A percentile compares a stretch with the other conserved stretches of the same genome.
Conservation (phyloP, 2,797 vertebrate species). For the Clarias fuscus region DNA sequence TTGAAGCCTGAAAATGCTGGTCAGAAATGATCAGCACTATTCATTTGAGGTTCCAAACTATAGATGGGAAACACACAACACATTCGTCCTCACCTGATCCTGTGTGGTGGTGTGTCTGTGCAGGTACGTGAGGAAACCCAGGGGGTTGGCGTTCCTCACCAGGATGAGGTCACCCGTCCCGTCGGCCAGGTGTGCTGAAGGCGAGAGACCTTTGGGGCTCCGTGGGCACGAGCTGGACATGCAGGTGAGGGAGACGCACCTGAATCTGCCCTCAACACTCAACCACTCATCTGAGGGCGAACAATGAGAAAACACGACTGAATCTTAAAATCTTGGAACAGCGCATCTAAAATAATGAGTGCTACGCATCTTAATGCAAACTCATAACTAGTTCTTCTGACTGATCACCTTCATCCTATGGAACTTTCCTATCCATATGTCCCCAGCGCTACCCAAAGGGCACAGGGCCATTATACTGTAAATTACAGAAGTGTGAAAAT, state of each 20-base stretch:
- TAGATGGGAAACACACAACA: background rate
- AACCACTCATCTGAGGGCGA: constrained; percentile 68
- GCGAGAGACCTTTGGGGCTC: constrained; percentile 81
- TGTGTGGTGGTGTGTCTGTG: constrained; percentile 78
- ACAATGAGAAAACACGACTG: background rate
- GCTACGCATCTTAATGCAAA: background rate
- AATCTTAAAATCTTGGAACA: background rate
- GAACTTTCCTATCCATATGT: background rate
- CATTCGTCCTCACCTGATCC: constrained; percentile 73
- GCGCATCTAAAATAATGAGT: background rate
- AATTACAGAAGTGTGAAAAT: too few species aligned
- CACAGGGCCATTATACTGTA: too few species aligned
- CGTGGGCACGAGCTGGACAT: constrained; percentile 82
- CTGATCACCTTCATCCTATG: background rate
- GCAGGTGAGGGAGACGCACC: constrained; percentile 79
- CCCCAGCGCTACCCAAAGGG: too few species aligned
- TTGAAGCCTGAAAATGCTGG: background rate
- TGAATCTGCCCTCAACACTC: constrained; percentile 76
- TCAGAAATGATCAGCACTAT: background rate
- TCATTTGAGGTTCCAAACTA: background rate
- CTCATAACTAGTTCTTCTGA: background rate
- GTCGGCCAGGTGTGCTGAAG: constrained; percentile 81
- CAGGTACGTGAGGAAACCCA: constrained; percentile 78
- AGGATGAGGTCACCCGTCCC: constrained; percentile 83
- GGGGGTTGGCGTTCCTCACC: constrained; percentile 73